Percentiles rank a stretch among this genome's conserved stretches.
These are phyloP conservation scores for Orientallactaga sibirica DNA, from an alignment of 2,797 vertebrate genomes.

Conservation along the genomic window DNA sequence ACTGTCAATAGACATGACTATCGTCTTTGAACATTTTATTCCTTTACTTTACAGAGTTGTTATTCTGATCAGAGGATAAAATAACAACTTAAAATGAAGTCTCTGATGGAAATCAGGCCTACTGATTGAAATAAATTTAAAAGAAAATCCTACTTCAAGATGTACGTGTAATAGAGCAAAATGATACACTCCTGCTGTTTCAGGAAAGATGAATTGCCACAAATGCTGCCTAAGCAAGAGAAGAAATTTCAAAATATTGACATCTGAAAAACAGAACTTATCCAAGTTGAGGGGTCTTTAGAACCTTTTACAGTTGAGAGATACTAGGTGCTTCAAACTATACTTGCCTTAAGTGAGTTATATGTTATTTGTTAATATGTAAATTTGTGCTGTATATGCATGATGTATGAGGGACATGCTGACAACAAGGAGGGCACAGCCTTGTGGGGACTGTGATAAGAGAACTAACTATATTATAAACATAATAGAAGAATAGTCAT, in stretches of 20 bases:
- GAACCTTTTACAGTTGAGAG: neutral
- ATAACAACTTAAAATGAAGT: conserved; percentile 74
- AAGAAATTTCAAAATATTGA: conserved; percentile 59
- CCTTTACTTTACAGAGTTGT: conserved; percentile 65
- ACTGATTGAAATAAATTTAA: conserved; percentile 71
- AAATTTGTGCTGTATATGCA: neutral
- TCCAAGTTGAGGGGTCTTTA: neutral
- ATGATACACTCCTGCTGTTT: conserved; percentile 67
- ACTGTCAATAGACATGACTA: conserved; percentile 52
- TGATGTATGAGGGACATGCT: neutral
- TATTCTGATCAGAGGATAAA: conserved; percentile 73
- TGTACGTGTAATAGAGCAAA: conserved; percentile 53
- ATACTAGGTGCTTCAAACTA: neutral
- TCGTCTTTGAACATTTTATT: conserved; percentile 69
- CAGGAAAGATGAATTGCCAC: conserved; percentile 58
- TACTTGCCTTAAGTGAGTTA: neutral
- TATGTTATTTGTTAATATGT: conserved; percentile 34
- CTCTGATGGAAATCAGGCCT: conserved; percentile 71
- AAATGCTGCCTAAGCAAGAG: conserved; percentile 29
- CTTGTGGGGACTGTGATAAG: neutral
- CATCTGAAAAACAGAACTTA: conserved; percentile 53
- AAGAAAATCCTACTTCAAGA: conserved; percentile 67
- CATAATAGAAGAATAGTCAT: neutral
- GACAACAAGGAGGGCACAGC: neutral
- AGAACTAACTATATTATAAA: neutral